These are phyloP conservation scores for Apis florea DNA, from an alignment of 1,140 invertebrate species.

Conservation along the genomic window DNA sequence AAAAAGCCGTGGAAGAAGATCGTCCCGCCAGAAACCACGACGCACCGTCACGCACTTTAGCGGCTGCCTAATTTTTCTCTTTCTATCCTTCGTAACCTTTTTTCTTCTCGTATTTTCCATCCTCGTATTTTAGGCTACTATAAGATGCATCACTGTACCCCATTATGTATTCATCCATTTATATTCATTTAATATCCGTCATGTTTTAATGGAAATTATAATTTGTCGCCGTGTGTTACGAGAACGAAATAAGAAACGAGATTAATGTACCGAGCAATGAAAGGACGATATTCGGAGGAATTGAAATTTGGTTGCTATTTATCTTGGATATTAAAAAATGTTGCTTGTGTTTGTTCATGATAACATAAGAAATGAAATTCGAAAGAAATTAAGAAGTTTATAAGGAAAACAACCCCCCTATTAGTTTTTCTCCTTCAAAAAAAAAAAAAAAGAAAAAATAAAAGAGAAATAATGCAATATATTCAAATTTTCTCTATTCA, in stretches of 20 bases:
- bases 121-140: not conserved
- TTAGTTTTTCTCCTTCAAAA: too few species aligned
- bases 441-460: too few species aligned
- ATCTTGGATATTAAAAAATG: not conserved
- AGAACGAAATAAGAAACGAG: not conserved
- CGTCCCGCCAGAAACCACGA: constrained; percentile 55
- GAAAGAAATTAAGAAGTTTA: too few species aligned
- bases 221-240: not conserved
- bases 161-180: constrained; percentile 8
- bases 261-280: not conserved
- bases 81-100: not conserved
- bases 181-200: not conserved
- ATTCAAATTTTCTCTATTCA: too few species aligned
- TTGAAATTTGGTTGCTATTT: not conserved
- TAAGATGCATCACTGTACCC: not conserved
- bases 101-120: not conserved
- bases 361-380: too few species aligned
- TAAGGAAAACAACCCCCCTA: too few species aligned
- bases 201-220: not conserved
- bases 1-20: constrained; percentile 44
- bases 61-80: constrained; percentile 44
- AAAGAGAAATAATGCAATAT: too few species aligned
- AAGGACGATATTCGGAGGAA: not conserved
- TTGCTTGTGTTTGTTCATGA: too few species aligned
- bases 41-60: constrained; percentile 51